These are phyloP conservation scores for Hemaris fuciformis DNA, from an alignment of 2,888 invertebrate species.

Conservation along the genomic window DNA sequence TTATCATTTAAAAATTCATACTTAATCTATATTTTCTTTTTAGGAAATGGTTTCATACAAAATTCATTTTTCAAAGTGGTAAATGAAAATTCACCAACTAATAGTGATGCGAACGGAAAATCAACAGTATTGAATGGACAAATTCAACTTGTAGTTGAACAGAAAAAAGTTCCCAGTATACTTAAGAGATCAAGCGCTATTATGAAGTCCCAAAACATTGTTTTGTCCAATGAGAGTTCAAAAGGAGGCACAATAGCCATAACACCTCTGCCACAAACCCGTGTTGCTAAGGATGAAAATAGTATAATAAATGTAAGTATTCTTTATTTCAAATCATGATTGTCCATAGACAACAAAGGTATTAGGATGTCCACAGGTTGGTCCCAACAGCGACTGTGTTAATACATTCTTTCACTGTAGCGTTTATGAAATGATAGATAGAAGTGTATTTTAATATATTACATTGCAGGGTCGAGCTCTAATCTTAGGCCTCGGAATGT, in stretches of 20 bases:
- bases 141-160: constrained; percentile 50
- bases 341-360: neutral
- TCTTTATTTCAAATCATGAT: constrained; percentile 20
- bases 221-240: constrained; percentile 53
- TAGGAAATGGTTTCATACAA: constrained; percentile 49
- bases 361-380: too few relatives aligned
- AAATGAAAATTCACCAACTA: constrained; percentile 55
- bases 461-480: too few relatives aligned
- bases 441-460: too few relatives aligned
- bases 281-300: constrained; percentile 34
- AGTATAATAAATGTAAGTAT: constrained; percentile 40
- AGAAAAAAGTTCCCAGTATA: constrained; percentile 57
- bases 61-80: constrained; percentile 69
- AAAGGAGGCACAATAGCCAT: constrained; percentile 56
- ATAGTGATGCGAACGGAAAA: constrained; percentile 38
- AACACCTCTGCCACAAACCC: constrained; percentile 48
- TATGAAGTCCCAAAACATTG: constrained; percentile 33
- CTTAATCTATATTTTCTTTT: constrained; percentile 24
- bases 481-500: too few relatives aligned
- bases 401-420: too few relatives aligned
- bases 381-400: too few relatives aligned
- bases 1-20: neutral
- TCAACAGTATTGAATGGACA: constrained; percentile 41
- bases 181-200: constrained; percentile 42
- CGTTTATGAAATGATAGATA: too few relatives aligned